Percentiles rank a stretch among this genome's conserved stretches.
Evolutionary conservation across 2,113 vertebrate species (phyloP).

Genomic region (Monopterus albus): DNA sequence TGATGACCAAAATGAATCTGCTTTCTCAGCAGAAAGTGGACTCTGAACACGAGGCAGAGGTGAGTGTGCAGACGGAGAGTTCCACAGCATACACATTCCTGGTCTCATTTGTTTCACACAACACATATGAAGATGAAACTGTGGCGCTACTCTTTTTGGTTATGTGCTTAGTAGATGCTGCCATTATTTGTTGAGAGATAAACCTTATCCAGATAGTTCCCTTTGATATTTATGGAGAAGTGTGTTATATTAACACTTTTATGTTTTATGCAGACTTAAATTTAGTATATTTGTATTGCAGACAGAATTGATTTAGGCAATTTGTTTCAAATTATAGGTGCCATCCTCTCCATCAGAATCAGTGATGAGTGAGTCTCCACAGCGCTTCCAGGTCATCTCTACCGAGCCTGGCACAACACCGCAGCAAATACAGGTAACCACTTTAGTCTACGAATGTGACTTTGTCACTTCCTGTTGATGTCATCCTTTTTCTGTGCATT

Average conservation of each 20-base stretch:
- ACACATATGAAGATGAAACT: slow-evolving; percentile 3
- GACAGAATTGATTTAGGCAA: neutral
- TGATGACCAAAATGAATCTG: slow-evolving; percentile 90
- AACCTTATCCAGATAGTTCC: neutral
- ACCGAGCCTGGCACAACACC: slow-evolving; percentile 89
- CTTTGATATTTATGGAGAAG: neutral
- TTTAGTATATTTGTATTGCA: neutral
- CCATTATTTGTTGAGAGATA: neutral
- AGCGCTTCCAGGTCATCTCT: slow-evolving; percentile 94
- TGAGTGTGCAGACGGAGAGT: slow-evolving; percentile 76
- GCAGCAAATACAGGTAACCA: slow-evolving; percentile 93
- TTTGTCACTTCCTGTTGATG: slow-evolving; percentile 66
- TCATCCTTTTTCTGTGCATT: neutral
- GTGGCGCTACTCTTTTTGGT: neutral
- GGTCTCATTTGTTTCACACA: slow-evolving; percentile 1
- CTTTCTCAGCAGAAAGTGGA: slow-evolving; percentile 92
- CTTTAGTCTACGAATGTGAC: slow-evolving; percentile 64
- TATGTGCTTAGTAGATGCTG: neutral
- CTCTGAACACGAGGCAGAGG: slow-evolving; percentile 90
- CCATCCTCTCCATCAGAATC: slow-evolving; percentile 85
- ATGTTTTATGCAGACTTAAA: neutral
- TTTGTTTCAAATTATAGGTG: slow-evolving; percentile 25
- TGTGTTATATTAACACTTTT: neutral
- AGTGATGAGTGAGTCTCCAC: slow-evolving; percentile 94
- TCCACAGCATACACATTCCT: neutral